Base-by-base conservation (phyloP, 1,140 invertebrate genomes). In the Drosophila nebulosa region DNA sequence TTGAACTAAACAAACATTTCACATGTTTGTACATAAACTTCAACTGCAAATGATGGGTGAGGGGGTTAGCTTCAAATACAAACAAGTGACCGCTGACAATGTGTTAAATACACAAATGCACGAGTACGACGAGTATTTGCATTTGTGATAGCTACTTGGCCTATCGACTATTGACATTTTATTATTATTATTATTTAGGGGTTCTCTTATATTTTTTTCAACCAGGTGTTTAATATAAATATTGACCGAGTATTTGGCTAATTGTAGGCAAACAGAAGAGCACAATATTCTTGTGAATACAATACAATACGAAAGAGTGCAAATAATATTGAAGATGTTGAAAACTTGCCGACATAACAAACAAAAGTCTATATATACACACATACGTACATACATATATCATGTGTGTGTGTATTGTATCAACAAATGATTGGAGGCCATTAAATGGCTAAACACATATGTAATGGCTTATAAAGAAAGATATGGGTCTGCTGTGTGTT, bases 211-310 rank as follows among this genome's bases (percentile, higher is more conserved):
- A 0, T 32, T 32, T 32, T 21, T 46, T 9, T 46, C 10, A 21
- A 9, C 39, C 39, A 46, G 39, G 22, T 36, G 27, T 69, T 55
- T 1, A 16, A 27, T 18, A 55, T 50, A 56, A 67, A 67, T 74
- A 74, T 66, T 73, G n/a, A 35, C 35, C 4, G 14, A 14, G 30
- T 35, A 51, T 61, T 73, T 73, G 61, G 32, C 26, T 65, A 73
- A 73, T 65, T 73, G 39, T 65, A 39, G 16, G 64, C 36, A 74
- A 50, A 62, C 4, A 70, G 10, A 24, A n/a, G n/a, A 22, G 32
- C n/a, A 22, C 14, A 30, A n/a, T 27, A 18, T 30, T 32, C 30
- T 2, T 32, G 9, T 32, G 30, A 9, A 14, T 2, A n/a, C 14
- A 56, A 70, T 60, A 22, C 30, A 60, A 74, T n/a, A n/a, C n/a